Conservation (phyloP, 2,113 vertebrate species). For the Macrotus californicus region DNA sequence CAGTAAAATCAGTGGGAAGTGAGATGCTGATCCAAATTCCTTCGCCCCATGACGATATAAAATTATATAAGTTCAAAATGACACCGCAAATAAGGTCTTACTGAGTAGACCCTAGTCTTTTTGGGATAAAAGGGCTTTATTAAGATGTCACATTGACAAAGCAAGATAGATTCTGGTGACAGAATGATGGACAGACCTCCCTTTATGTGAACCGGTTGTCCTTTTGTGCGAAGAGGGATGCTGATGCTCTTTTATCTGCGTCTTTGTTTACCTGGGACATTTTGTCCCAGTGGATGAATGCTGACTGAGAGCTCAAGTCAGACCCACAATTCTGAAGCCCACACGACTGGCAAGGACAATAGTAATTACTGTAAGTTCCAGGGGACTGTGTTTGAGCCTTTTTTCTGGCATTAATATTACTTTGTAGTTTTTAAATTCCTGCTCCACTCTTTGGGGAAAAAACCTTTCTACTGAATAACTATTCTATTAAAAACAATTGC, state of each 20-base stretch:
- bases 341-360: not conserved
- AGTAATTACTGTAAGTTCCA: not conserved
- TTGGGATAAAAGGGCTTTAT: conserved; percentile 53
- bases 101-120: conserved; percentile 9
- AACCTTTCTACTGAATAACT: not conserved
- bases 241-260: conserved; percentile 6
- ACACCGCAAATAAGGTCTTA: not conserved
- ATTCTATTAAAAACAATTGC: not conserved
- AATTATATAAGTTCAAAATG: conserved; percentile 41
- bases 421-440: not conserved
- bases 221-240: not conserved
- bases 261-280: not conserved
- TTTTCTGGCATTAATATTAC: not conserved
- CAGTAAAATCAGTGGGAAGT: conserved; percentile 23
- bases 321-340: not conserved
- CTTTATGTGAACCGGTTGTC: not conserved
- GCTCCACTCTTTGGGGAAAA: not conserved
- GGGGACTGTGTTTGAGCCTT: not conserved
- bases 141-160: conserved; percentile 44
- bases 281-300: not conserved
- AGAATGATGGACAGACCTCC: conserved; percentile 8
- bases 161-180: conserved; percentile 7
- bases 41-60: not conserved
- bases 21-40: not conserved
- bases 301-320: not conserved